Conservation (phyloP, 2,113 vertebrate genomes). For the Anolis sagrei region DNA sequence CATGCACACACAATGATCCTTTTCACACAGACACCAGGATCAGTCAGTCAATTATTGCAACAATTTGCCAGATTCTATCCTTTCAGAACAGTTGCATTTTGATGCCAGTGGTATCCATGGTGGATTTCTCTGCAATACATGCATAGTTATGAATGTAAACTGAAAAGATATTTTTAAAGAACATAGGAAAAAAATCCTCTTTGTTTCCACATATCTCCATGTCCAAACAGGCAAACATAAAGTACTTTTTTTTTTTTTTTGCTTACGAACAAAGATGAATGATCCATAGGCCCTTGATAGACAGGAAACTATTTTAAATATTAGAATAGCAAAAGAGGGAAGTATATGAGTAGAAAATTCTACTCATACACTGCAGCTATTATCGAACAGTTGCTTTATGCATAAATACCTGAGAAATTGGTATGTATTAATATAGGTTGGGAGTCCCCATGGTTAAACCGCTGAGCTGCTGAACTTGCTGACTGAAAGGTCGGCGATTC, state of each 20-base stretch:
- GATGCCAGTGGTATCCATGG: no score
- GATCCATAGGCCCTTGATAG: neutral
- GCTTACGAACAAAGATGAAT: neutral
- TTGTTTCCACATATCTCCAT: neutral
- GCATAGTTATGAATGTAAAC: no score
- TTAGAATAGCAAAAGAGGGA: neutral
- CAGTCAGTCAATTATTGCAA: no score
- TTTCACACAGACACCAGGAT: no score
- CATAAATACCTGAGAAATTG: conserved; percentile 38
- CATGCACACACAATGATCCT: no score
- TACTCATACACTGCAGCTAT: neutral
- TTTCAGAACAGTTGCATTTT: no score
- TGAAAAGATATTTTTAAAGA: neutral
- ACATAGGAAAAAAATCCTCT: neutral
- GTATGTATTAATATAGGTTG: neutral
- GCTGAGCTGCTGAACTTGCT: no score
- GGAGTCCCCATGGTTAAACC: no score
- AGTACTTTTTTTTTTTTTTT: neutral
- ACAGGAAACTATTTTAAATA: neutral
- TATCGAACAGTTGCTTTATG: conserved; percentile 15
- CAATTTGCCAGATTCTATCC: no score
- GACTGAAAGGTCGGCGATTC: no score
- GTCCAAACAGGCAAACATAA: neutral
- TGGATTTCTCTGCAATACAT: no score
- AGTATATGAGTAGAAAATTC: neutral